phyloP scores from a whole-genome alignment of 2,888 invertebrate genomes.

The Aphelenchoides bicaudatus region DNA sequence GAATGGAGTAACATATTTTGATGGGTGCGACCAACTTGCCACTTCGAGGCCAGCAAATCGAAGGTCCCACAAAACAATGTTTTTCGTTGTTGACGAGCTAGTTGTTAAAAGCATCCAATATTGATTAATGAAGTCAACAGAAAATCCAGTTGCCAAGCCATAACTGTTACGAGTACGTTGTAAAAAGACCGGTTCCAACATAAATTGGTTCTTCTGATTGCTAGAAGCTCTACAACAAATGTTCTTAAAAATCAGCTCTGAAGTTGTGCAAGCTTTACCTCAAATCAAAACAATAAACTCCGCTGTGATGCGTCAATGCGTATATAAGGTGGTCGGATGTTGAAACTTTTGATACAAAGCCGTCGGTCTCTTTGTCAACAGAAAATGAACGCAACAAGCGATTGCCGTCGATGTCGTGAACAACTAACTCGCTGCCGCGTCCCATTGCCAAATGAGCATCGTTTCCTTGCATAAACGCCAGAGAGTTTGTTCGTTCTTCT shows the following conservation, averaged over 20 bases:
- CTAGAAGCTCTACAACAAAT: constrained; percentile 25
- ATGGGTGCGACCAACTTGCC: constrained; percentile 35
- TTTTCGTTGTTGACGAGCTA: constrained; percentile 36
- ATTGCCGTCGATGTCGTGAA: constrained; percentile 34
- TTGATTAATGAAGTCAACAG: constrained; percentile 50
- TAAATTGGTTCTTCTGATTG: constrained; percentile 19
- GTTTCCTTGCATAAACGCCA: constrained; percentile 33
- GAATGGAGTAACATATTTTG: constrained; percentile 16
- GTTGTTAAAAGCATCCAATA: constrained; percentile 52
- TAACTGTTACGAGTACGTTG: constrained; percentile 31
- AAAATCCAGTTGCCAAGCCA: constrained; percentile 43
- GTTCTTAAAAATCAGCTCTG: constrained; percentile 8
- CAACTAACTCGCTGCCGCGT: constrained; percentile 23
- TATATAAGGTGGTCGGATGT: constrained; percentile 37
- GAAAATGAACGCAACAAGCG: constrained; percentile 27
- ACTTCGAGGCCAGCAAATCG: constrained; percentile 46
- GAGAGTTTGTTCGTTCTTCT: constrained; percentile 32
- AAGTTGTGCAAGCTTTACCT: constrained; percentile 30
- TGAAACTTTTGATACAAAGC: constrained; percentile 30
- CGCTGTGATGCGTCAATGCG: constrained; percentile 48
- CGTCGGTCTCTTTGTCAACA: constrained; percentile 34
- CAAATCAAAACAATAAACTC: constrained; percentile 47
- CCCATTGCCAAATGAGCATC: constrained; percentile 33
- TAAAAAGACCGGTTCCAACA: constrained; percentile 32
- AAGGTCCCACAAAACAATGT: constrained; percentile 49